phyloP scores from a whole-genome alignment of 2,888 invertebrate genomes.

The Acanthacorydalis orientalis region DNA sequence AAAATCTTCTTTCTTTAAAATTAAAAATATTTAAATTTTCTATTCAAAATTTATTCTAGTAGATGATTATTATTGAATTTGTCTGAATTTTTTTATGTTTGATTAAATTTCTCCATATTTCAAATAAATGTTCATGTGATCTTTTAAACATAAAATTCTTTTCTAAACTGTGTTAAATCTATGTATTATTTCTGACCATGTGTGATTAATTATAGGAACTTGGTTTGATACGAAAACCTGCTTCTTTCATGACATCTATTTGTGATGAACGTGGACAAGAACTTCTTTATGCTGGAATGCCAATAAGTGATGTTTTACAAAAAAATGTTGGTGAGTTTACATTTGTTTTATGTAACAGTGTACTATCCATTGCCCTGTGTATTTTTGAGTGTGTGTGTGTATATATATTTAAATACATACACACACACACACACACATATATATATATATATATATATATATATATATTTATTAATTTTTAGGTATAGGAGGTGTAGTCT shows the following conservation, averaged over 20 bases:
- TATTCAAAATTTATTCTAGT: too few relatives aligned
- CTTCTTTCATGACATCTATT: slow-evolving; percentile 98
- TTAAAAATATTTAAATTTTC: too few relatives aligned
- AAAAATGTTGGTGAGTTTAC: slow-evolving; percentile 57
- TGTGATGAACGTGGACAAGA: slow-evolving; percentile 98
- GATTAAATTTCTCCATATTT: too few relatives aligned
- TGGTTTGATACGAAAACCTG: slow-evolving; percentile 94
- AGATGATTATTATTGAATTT: too few relatives aligned
- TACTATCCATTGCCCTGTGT: too few relatives aligned
- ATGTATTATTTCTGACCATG: slow-evolving; percentile 1
- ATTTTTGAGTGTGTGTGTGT: too few relatives aligned
- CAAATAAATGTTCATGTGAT: too few relatives aligned
- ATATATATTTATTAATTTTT: not conserved
- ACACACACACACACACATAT: too few relatives aligned
- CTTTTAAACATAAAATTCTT: too few relatives aligned
- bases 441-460: not conserved
- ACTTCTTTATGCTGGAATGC: slow-evolving; percentile 89
- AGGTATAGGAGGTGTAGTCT: slow-evolving; percentile 91
- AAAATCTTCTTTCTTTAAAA: too few relatives aligned
- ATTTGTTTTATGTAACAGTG: too few relatives aligned
- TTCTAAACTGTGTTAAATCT: not conserved
- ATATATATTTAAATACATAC: not conserved
- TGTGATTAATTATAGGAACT: slow-evolving; percentile 48
- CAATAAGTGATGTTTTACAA: slow-evolving; percentile 74
- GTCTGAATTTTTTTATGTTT: too few relatives aligned